These are phyloP conservation scores for Palythoa grandiflora DNA, from an alignment of 92 coral and sea anemone genomes.

Conservation along the genomic window DNA sequence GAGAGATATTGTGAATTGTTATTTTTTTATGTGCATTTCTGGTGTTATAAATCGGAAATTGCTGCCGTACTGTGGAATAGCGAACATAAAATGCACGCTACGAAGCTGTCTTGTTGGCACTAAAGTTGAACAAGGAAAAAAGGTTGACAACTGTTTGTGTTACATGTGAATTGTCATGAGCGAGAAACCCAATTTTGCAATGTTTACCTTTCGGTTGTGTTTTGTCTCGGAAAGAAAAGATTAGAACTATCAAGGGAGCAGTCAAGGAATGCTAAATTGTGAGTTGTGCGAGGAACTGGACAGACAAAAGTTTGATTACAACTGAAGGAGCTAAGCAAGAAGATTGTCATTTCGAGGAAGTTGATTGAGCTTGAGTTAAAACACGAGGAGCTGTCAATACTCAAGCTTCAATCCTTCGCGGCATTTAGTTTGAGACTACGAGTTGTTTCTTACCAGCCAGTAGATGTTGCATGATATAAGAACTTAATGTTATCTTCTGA, in stretches of 20 bases:
- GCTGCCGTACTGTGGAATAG: background rate
- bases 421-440: background rate
- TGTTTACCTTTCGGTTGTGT: background rate
- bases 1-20: slow-evolving; percentile 14
- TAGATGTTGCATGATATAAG: background rate
- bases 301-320: background rate
- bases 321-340: background rate
- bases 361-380: slow-evolving; percentile 6
- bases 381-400: slow-evolving; percentile 10
- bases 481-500: background rate
- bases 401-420: background rate
- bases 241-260: background rate
- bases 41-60: slow-evolving; percentile 8
- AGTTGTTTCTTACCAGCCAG: background rate
- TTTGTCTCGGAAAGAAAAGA: background rate
- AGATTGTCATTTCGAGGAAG: background rate
- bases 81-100: background rate
- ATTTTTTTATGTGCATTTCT: background rate
- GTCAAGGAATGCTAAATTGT: background rate
- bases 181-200: background rate
- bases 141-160: background rate
- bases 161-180: background rate
- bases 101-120: background rate
- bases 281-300: background rate
- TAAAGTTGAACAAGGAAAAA: background rate